These are phyloP conservation scores for Argyresthia goedartella DNA, from an alignment of 2,888 invertebrate species.

Conservation along the genomic window DNA sequence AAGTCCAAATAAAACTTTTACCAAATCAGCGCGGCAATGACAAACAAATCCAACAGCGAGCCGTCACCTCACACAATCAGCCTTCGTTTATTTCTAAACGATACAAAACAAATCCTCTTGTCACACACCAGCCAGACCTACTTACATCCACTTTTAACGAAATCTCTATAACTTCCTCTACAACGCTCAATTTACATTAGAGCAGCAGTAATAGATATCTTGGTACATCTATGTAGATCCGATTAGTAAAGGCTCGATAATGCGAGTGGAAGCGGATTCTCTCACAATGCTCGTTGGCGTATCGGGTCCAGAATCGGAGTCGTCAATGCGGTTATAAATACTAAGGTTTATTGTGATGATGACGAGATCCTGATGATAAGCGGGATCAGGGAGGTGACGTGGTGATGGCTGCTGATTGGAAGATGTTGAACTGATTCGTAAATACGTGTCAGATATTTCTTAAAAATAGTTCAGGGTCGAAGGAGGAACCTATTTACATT, in stretches of 20 bases:
- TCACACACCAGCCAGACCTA: slow-evolving; percentile 37
- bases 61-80: slow-evolving; percentile 54
- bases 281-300: slow-evolving; percentile 41
- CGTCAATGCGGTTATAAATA: slow-evolving; percentile 49
- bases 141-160: background rate
- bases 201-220: background rate
- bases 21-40: too few relatives aligned
- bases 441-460: background rate
- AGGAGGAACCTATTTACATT: too few relatives aligned
- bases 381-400: background rate
- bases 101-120: slow-evolving; percentile 57
- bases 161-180: background rate
- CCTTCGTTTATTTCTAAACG: slow-evolving; percentile 60
- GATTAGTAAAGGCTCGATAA: slow-evolving; percentile 60
- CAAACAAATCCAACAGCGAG: too few relatives aligned
- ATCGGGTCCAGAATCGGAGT: slow-evolving; percentile 35
- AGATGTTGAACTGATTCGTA: background rate
- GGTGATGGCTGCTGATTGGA: background rate
- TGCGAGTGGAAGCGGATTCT: slow-evolving; percentile 37
- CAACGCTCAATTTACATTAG: background rate
- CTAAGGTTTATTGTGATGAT: slow-evolving; percentile 40
- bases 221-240: slow-evolving; percentile 35
- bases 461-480: background rate
- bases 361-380: slow-evolving; percentile 3
- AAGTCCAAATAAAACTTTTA: too few relatives aligned